phyloP scores from a whole-genome alignment of 2,797 vertebrate genomes.

The Harpagifer antarcticus region DNA sequence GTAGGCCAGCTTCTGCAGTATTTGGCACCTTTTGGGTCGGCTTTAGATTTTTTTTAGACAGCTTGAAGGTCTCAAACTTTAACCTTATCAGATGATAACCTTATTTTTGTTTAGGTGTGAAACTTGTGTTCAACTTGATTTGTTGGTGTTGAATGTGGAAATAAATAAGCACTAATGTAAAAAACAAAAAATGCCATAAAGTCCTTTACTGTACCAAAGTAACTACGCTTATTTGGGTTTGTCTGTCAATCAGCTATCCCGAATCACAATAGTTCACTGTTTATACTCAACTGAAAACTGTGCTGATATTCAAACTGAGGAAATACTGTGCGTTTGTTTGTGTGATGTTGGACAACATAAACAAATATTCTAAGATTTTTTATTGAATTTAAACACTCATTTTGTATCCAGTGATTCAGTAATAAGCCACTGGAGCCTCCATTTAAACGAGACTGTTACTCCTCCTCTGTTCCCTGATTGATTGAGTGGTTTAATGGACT shows the following conservation, averaged over 20 bases:
- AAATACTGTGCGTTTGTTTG: not conserved
- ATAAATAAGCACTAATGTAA: constrained; percentile 8
- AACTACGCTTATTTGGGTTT: not conserved
- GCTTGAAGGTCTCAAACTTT: too few species aligned
- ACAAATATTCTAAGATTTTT: not conserved
- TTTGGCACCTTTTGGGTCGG: too few species aligned
- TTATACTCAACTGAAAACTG: not conserved
- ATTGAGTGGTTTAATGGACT: constrained; percentile 71
- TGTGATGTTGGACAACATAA: not conserved
- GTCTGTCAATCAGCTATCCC: not conserved
- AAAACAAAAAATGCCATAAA: too few species aligned
- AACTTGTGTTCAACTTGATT: constrained; percentile 2
- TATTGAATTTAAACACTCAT: not conserved
- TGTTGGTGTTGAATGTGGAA: constrained; percentile 2
- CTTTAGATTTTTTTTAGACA: too few species aligned
- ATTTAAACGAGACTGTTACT: constrained; percentile 30
- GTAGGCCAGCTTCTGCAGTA: too few species aligned
- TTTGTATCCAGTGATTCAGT: constrained; percentile 24
- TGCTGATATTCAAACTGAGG: not conserved
- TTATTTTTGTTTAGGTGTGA: not conserved
- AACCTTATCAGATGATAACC: too few species aligned
- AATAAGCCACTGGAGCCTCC: constrained; percentile 43
- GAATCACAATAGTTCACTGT: not conserved
- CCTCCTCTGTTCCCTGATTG: constrained; percentile 49
- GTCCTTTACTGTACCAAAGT: too few species aligned